phyloP scores from a whole-genome alignment of 1,140 invertebrate genomes.

The Galleria mellonella region DNA sequence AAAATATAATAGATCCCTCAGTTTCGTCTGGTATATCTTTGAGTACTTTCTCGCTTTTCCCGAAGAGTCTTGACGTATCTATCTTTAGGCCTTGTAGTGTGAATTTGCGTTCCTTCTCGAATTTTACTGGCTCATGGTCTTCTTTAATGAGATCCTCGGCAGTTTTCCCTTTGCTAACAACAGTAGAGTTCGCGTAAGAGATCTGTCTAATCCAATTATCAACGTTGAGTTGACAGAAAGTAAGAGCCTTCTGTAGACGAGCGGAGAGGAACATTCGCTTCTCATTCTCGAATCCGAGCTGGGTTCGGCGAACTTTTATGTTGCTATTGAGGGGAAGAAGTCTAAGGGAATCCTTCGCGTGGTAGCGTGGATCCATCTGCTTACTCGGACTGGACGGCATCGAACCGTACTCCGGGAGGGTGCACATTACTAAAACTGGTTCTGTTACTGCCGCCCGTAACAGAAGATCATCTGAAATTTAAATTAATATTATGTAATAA shows the following conservation, averaged over 20 bases:
- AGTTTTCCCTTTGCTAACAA: constrained; percentile 62
- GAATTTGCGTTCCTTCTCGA: constrained; percentile 71
- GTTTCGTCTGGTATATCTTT: constrained; percentile 78
- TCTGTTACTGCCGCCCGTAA: constrained; percentile 66
- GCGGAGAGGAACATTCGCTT: constrained; percentile 77
- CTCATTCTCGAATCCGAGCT: constrained; percentile 75
- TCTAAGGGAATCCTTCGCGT: constrained; percentile 55
- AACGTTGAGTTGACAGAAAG: constrained; percentile 77
- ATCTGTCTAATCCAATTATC: constrained; percentile 75
- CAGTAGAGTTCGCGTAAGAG: constrained; percentile 65
- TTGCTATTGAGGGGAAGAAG: constrained; percentile 70
- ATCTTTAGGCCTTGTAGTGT: constrained; percentile 72
- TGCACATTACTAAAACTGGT: constrained; percentile 69
- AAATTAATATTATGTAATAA: not conserved
- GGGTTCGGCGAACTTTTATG: constrained; percentile 71
- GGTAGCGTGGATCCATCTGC: constrained; percentile 52
- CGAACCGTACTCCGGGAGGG: constrained; percentile 57
- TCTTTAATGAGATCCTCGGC: constrained; percentile 65
- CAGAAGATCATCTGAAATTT: constrained; percentile 65
- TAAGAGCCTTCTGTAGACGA: constrained; percentile 77
- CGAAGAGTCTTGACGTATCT: constrained; percentile 65
- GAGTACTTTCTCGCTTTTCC: constrained; percentile 70
- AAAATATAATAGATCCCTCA: constrained; percentile 77
- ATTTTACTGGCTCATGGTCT: constrained; percentile 71
- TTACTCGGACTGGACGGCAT: constrained; percentile 56